phyloP scores from a whole-genome alignment of 1,140 invertebrate species.

The Pygmarrhopalites habei region DNA sequence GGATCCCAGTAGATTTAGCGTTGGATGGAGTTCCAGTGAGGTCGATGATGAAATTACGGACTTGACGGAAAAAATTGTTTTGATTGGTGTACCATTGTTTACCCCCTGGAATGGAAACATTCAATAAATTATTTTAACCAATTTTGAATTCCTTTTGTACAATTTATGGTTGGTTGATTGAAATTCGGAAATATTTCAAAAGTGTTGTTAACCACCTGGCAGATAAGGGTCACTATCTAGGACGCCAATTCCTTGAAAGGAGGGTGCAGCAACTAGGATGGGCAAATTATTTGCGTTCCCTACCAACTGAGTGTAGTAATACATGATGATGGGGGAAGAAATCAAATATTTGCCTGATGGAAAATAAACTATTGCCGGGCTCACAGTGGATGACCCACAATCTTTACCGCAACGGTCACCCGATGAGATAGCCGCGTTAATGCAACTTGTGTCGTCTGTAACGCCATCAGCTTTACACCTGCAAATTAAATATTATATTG shows the following conservation, averaged over 20 bases:
- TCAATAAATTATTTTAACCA: too few relatives aligned
- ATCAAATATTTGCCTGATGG: slow-evolving; percentile 32
- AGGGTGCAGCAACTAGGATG: slow-evolving; percentile 21
- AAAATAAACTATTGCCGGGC: slow-evolving; percentile 32
- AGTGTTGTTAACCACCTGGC: too few relatives aligned
- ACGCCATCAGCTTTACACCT: slow-evolving; percentile 30
- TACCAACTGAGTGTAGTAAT: slow-evolving; percentile 34
- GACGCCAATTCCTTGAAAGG: slow-evolving; percentile 26
- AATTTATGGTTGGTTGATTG: too few relatives aligned
- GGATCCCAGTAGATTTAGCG: slow-evolving; percentile 19
- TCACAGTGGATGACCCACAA: slow-evolving; percentile 31
- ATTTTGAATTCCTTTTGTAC: too few relatives aligned
- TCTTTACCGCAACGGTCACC: slow-evolving; percentile 28
- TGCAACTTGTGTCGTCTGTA: slow-evolving; percentile 32
- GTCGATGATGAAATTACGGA: slow-evolving; percentile 34
- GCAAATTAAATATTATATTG: too few relatives aligned
- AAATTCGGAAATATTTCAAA: too few relatives aligned
- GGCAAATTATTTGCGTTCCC: slow-evolving; percentile 30
- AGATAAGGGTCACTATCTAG: slow-evolving; percentile 32
- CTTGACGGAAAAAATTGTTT: slow-evolving; percentile 38
- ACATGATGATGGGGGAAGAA: slow-evolving; percentile 36
- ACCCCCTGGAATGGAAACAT: slow-evolving; percentile 1
- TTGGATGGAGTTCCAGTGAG: slow-evolving; percentile 18
- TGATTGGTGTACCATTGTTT: slow-evolving; percentile 31
- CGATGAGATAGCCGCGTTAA: slow-evolving; percentile 30